Evolutionary conservation across 2,888 invertebrate genomes (phyloP), one percentile per base, ranked within the genome.

Genomic region (Sisyra terminalis): DNA sequence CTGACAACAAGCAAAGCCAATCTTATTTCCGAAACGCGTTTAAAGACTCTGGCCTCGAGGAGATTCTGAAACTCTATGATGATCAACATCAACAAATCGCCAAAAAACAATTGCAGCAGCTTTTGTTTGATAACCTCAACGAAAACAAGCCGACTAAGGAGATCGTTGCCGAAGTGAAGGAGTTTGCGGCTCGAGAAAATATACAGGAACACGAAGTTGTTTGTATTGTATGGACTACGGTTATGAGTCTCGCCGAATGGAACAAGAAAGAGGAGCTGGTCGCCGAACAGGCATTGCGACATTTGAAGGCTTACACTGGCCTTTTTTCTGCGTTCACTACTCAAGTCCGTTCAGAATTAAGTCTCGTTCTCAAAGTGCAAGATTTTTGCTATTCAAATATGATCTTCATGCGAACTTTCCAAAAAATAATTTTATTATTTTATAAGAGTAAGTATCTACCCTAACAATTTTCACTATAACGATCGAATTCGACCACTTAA

Each of bases 371-470:
- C 51, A 89, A 90, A 67, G 86, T 94, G 53, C 96, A 96, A 66
- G 94, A 96, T 61, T 96, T 86, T 66, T 96, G 94, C 67, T 96
- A 96, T 64, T 93, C 93, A 62, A 94, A 96, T 71, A 94, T 94
- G 93, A 89, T 86, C 64, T 96, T 96, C 66, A 90, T 96, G 89
- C 89, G 90, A 62, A 89, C 89, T 63, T 96, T 96, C 78, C 89
- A 89, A 64, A 94, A 94, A 70, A 90, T 96, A 57, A 82, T 96
- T 56, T 76, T 94, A 65, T 78, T 94, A 59, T 82, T 94, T 68
- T 96, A 96, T 71, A 93, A 90, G 75, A 87, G 85, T 81, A 64
- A 63, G 69, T 58, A 8, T 44, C 17, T 32, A 8, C 3, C 13
- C 29, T 6, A 15, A 32, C 32, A 6, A 9, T 32, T n/a, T 13